A percentile compares a stretch with the other conserved stretches of the same genome.
phyloP scores from a whole-genome alignment of 1,140 invertebrate species.

The Homarus americanus region DNA sequence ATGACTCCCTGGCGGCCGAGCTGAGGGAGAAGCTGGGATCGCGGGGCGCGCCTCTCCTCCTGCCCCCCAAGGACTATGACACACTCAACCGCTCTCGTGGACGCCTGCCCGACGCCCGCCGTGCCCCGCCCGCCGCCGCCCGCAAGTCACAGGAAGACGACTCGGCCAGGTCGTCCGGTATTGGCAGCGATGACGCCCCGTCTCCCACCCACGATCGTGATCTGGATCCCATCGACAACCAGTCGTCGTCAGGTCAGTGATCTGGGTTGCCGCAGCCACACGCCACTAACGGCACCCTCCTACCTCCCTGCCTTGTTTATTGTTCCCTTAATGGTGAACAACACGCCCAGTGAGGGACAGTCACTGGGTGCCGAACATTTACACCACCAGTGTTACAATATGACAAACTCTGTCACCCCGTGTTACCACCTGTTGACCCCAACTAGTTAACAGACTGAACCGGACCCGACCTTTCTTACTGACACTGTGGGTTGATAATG shows the following conservation, averaged over 20 bases:
- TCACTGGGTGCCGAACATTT: background rate
- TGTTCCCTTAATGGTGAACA: background rate
- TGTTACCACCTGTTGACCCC: background rate
- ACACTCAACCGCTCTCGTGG: conserved; percentile 86
- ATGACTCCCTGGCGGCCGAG: conserved; percentile 95
- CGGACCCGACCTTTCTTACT: no score
- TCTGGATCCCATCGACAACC: background rate
- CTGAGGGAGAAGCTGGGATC: conserved; percentile 88
- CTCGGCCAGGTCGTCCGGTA: conserved; percentile 82
- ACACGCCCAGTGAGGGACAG: background rate
- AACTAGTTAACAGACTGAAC: background rate
- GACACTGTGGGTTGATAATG: no score
- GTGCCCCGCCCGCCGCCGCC: conserved; percentile 76
- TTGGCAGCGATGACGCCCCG: conserved; percentile 92
- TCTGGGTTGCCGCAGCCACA: background rate
- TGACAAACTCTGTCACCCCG: background rate
- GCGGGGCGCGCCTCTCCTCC: conserved; percentile 82
- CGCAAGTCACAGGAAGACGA: conserved; percentile 61
- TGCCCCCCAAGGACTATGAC: conserved; percentile 96
- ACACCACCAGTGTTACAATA: background rate
- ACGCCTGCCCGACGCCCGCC: conserved; percentile 74
- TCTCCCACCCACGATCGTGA: conserved; percentile 79
- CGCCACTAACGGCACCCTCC: background rate
- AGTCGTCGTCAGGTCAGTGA: conserved; percentile 12
- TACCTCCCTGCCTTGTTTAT: no score